Base-by-base conservation (phyloP, 2,888 invertebrate genomes). In the Callinectes sapidus region DNA sequence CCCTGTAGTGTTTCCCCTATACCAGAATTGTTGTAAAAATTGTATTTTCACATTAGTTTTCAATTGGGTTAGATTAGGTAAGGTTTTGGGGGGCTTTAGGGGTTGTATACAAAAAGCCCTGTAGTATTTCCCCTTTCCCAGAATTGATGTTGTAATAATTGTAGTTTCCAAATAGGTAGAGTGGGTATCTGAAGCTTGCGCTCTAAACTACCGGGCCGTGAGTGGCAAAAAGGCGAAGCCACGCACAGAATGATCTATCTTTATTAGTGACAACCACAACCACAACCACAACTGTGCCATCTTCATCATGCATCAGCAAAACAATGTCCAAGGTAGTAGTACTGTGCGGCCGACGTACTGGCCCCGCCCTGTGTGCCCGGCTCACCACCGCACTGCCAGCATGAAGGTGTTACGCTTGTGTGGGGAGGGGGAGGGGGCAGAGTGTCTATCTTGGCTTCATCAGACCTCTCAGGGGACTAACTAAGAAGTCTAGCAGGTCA, bases 141-240 rank as follows among this genome's bases (percentile, higher is more conserved):
- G 28, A 71, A 28, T 71, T 71, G 71, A 71, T 71, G 71, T 71
- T 28, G 61, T 61, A 61, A 71, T 71, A 28, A 71, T 71, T 71
- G 71, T 71, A 71, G 71, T 71, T 71, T 71, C 71, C 71, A 71
- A 6, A 28, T 81, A 81, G 81, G 81, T 81, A 81, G 81, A 81
- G 81, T 81, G 13, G 13, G 81, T 81, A 81, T 35, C 81, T 81
- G 81, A 81, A 81, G 81, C 81, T 81, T 81, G 81, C 35, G 81
- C 81, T 35, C 81, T 81, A 81, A 61, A 18, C 61, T 18, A 13
- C 81, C 35, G 35, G 81, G 35, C 81, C 35, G 8, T 35, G 35
- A 81, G 81, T 81, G 35, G 81, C 81, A 35, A 81, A 81, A 32
- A 81, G 81, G 32, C 81, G 81, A 32, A 81, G 81, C 81, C 81